A percentile compares a stretch with the other conserved stretches of the same genome.
phyloP scores from a whole-genome alignment of 2,797 vertebrate species.

The Orestias chungarensis region DNA sequence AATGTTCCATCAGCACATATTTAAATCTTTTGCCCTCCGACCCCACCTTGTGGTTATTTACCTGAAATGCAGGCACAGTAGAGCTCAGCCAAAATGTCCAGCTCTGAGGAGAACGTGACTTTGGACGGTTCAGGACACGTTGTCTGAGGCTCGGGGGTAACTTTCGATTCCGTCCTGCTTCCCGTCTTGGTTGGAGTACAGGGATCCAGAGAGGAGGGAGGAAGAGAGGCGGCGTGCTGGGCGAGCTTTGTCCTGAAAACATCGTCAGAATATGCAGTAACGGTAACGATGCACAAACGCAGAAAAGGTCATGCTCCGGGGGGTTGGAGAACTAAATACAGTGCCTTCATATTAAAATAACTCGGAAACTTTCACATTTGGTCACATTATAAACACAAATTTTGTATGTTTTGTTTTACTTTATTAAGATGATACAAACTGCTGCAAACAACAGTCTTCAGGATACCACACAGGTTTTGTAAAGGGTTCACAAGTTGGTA shows the following conservation, averaged over 20 bases:
- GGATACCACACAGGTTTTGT: background rate
- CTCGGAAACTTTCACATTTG: background rate
- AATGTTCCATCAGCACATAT: too few relatives aligned
- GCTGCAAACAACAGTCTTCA: background rate
- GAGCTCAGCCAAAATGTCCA: constrained; percentile 87
- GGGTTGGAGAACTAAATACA: background rate
- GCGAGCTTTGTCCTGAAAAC: constrained; percentile 86
- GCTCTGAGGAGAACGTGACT: constrained; percentile 84
- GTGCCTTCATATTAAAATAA: background rate
- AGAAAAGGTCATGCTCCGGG: background rate
- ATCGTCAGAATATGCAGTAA: background rate
- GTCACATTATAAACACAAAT: background rate
- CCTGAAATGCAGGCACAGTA: constrained; percentile 94
- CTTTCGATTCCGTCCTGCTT: constrained; percentile 68
- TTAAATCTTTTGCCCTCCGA: background rate
- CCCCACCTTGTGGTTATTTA: constrained; percentile 70
- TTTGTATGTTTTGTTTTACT: background rate
- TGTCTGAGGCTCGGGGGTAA: constrained; percentile 81
- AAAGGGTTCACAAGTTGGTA: background rate
- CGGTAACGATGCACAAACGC: background rate
- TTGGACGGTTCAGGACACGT: constrained; percentile 82
- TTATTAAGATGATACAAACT: background rate
- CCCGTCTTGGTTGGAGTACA: constrained; percentile 82
- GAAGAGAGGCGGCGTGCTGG: constrained; percentile 80
- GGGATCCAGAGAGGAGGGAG: constrained; percentile 67